Evolutionary conservation across 2,113 vertebrate genomes (phyloP).

Genomic region (Eublepharis macularius): DNA sequence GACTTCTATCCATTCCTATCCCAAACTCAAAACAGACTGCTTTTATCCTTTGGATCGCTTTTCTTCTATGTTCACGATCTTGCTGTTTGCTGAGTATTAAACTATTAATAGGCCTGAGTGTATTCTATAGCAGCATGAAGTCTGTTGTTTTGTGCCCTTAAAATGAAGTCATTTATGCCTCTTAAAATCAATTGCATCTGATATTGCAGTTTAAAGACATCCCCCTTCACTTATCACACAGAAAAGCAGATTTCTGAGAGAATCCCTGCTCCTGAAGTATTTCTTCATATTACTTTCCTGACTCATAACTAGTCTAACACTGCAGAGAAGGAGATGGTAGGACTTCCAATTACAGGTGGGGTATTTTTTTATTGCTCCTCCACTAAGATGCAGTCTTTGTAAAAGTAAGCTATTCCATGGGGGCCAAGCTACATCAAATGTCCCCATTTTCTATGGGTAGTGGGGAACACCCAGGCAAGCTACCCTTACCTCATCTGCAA

Average conservation of each 20-base stretch:
- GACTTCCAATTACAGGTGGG: background rate
- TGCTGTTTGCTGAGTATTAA: background rate
- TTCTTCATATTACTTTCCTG: background rate
- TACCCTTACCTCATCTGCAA: background rate
- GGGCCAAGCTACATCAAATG: too few relatives aligned
- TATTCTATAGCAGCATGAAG: background rate
- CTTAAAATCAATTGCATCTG: background rate
- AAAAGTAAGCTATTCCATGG: background rate
- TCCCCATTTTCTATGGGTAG: background rate
- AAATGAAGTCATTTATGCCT: background rate
- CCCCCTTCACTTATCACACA: background rate
- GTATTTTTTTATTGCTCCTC: background rate
- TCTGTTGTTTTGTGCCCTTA: background rate
- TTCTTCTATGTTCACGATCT: background rate
- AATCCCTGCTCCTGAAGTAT: background rate
- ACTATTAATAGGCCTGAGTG: background rate
- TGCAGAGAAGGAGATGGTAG: background rate
- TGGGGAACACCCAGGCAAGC: background rate
- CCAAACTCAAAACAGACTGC: background rate
- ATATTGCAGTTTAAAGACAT: background rate
- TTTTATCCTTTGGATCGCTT: background rate
- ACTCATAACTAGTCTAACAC: background rate
- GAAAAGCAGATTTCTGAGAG: background rate
- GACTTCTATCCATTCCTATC: background rate
- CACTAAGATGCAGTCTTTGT: background rate